Evolutionary conservation across 2,888 invertebrate species (phyloP), one percentile per base, ranked within the genome.

Genomic region (Aspidiotus rigidus): DNA sequence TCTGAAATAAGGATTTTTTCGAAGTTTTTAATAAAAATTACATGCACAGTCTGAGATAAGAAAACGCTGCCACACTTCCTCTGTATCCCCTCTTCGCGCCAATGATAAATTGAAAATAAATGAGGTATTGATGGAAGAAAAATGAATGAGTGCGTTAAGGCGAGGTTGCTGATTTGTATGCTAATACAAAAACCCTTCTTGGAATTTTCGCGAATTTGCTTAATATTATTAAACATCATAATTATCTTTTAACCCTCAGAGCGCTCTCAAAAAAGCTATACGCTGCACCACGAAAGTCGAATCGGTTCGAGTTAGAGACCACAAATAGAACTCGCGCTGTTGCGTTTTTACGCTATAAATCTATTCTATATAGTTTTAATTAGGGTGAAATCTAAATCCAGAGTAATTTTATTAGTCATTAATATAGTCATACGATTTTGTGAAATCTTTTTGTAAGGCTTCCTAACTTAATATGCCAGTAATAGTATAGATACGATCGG

Each of bases 21-120:
- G 60, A 67, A 60, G 59, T 67, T 67, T 62, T 67, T 67, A 67
- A 67, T 67, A 67, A 67, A 67, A 67, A 67, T 67, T 67, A 67
- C 44, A 53, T 57, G 67, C 53, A 60, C 39, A 39, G 67, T 7
- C 41, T 62, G 15, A 67, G 67, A 67, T 67, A 67, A 67, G 67
- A 28, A 41, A 56, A 64, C 39, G 42, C 44, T 39, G 59, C 41
- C 15, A 44, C 59, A 60, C 44, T 44, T 59, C 28, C 41, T 39
- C 60, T 59, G 39, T 66, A 56, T 60, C 67, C 67, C n/a, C 67
- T 67, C 67, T 67, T 67, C 60, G 60, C 28, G 28, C 28, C 60
- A 67, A 67, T 67, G 67, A 67, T 67, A 67, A 67, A 67, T 67
- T 67, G 67, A 67, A 67, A 67, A 67, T 67, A 67, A 67, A 67